Evolutionary conservation across 2,888 invertebrate species (phyloP).

Genomic region (Gari tellinella): DNA sequence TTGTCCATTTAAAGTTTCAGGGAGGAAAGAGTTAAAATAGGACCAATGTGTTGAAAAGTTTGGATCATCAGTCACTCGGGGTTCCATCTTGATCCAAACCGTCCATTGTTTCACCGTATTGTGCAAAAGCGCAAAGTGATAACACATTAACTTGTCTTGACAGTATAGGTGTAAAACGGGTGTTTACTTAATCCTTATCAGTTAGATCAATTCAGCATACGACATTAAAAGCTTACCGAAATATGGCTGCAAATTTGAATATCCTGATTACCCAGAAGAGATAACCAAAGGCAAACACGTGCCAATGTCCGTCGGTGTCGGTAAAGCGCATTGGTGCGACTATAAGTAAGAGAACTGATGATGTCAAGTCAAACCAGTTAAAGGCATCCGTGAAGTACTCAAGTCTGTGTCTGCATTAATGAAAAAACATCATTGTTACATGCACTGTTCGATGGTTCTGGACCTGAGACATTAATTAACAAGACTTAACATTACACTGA

Average conservation of each 20-base stretch:
- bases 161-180: too few relatives aligned
- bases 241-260: slow-evolving; percentile 79
- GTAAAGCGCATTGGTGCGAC: slow-evolving; percentile 72
- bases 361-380: slow-evolving; percentile 76
- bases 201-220: too few relatives aligned
- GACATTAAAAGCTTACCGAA: too few relatives aligned
- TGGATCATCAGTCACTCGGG: too few relatives aligned
- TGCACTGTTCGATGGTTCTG: neutral
- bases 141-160: too few relatives aligned
- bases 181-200: too few relatives aligned
- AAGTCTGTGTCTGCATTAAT: slow-evolving; percentile 67
- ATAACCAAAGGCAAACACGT: slow-evolving; percentile 75
- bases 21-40: too few relatives aligned
- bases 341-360: slow-evolving; percentile 62
- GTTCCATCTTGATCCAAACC: too few relatives aligned
- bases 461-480: neutral
- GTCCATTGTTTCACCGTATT: too few relatives aligned
- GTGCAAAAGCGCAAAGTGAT: too few relatives aligned
- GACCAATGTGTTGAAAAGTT: too few relatives aligned
- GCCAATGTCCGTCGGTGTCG: slow-evolving; percentile 72
- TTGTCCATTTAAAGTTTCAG: too few relatives aligned
- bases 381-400: slow-evolving; percentile 78
- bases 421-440: slow-evolving; percentile 1
- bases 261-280: slow-evolving; percentile 76
- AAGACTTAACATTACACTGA: neutral